A percentile compares a stretch with the other conserved stretches of the same genome.
phyloP scores from a whole-genome alignment of 2,113 vertebrate genomes.

The Jaculus jaculus region DNA sequence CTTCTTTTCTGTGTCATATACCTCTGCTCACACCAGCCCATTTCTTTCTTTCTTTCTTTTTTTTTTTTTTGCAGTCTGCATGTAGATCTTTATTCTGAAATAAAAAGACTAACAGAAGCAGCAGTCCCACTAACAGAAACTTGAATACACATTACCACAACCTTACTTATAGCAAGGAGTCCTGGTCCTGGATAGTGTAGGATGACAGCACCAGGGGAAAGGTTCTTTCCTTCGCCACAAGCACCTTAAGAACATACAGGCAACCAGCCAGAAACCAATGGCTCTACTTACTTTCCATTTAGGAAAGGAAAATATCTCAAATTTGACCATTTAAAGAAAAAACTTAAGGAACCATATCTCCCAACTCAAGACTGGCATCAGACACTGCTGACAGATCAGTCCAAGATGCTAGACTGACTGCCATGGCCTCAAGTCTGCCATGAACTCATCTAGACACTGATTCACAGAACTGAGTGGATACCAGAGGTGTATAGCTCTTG shows the following conservation, averaged over 20 bases:
- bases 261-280: not conserved
- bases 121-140: too few species aligned
- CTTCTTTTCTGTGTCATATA: too few species aligned
- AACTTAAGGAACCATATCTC: rapidly evolving
- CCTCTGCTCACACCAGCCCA: too few species aligned
- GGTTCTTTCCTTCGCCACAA: not conserved
- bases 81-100: not conserved
- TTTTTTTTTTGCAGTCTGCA: too few species aligned
- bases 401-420: not conserved
- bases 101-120: not conserved
- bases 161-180: rapidly evolving
- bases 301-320: not conserved
- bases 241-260: not conserved
- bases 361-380: not conserved
- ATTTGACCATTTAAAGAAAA: too few species aligned
- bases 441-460: too few species aligned
- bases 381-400: not conserved
- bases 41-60: too few species aligned
- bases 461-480: not conserved
- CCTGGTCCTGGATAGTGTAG: not conserved
- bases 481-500: not conserved
- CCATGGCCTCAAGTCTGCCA: not conserved
- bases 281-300: not conserved
- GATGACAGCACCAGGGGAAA: not conserved
- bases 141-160: not conserved